A percentile compares a stretch with the other conserved stretches of the same genome.
Conservation (phyloP, 2,888 invertebrate genomes). For the Seira musarum region DNA sequence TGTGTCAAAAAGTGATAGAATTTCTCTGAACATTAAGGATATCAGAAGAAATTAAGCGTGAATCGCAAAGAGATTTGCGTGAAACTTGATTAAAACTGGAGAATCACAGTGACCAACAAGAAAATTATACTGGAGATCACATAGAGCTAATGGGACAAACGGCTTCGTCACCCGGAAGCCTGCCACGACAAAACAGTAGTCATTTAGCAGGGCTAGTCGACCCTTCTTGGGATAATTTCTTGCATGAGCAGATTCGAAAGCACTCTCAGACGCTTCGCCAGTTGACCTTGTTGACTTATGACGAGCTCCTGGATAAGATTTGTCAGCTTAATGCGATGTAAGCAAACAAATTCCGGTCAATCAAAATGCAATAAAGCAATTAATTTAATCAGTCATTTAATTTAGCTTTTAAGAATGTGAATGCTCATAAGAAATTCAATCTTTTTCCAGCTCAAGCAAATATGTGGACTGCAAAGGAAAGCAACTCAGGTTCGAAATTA, state of each 20-base stretch:
- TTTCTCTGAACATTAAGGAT: background rate
- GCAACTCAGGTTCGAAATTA: conserved; percentile 79
- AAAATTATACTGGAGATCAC: background rate
- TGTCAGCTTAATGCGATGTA: conserved; percentile 79
- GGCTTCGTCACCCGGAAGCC: conserved; percentile 38
- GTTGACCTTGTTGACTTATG: conserved; percentile 74
- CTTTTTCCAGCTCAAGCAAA: conserved; percentile 75
- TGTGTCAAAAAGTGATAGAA: background rate
- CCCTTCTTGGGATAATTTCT: conserved; percentile 56
- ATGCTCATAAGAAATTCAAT: too few relatives aligned
- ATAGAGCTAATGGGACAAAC: conserved; percentile 49
- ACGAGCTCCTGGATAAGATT: conserved; percentile 77
- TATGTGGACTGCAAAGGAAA: conserved; percentile 78
- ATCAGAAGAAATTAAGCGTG: background rate
- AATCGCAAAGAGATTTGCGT: background rate
- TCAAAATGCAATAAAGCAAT: background rate
- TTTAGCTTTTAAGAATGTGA: too few relatives aligned
- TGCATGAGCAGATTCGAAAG: conserved; percentile 68
- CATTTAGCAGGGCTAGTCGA: conserved; percentile 11
- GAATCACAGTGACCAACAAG: background rate
- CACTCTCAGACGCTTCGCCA: conserved; percentile 71
- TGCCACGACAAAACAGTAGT: conserved; percentile 35
- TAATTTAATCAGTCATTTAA: background rate
- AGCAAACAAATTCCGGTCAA: conserved; percentile 69
- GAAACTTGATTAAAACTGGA: background rate